phyloP scores from a whole-genome alignment of 2,113 vertebrate genomes.

The Abramis brama region DNA sequence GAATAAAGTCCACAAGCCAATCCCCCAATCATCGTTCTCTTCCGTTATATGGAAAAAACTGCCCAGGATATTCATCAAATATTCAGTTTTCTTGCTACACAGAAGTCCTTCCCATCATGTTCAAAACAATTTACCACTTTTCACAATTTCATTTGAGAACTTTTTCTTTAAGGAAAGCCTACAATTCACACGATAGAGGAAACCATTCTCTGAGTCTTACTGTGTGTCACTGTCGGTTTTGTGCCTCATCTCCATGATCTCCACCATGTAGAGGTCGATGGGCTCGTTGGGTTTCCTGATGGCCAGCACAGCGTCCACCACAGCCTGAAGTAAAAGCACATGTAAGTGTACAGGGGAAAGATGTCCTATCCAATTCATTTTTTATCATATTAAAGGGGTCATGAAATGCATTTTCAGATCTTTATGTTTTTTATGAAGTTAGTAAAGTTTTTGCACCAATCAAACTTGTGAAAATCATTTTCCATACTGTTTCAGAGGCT shows the following conservation, averaged over 20 bases:
- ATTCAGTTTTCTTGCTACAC: too few relatives aligned
- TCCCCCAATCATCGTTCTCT: too few relatives aligned
- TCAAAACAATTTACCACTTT: not conserved
- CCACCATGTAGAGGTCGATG: slow-evolving; percentile 96
- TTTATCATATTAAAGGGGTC: not conserved
- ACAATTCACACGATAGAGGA: not conserved
- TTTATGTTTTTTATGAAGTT: not conserved
- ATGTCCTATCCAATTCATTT: not conserved
- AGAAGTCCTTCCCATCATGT: not conserved
- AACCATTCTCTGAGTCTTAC: slow-evolving; percentile 72
- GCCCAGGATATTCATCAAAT: too few relatives aligned
- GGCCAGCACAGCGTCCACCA: slow-evolving; percentile 92
- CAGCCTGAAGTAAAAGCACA: slow-evolving; percentile 77
- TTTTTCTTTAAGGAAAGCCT: not conserved
- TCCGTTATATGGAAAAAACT: too few relatives aligned
- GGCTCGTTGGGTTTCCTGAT: slow-evolving; percentile 86
- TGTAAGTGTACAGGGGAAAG: not conserved
- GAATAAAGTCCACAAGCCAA: too few relatives aligned
- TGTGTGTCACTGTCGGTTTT: slow-evolving; percentile 94
- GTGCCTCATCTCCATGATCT: slow-evolving; percentile 99
- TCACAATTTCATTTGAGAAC: too few relatives aligned
- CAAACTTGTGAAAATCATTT: not conserved
- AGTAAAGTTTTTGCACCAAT: too few relatives aligned
- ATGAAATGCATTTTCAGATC: not conserved
- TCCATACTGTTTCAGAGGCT: too few relatives aligned